Evolutionary conservation across 1,140 invertebrate species (phyloP), one percentile per base, ranked within the genome.

Genomic region (Drosophila rhopaloa): DNA sequence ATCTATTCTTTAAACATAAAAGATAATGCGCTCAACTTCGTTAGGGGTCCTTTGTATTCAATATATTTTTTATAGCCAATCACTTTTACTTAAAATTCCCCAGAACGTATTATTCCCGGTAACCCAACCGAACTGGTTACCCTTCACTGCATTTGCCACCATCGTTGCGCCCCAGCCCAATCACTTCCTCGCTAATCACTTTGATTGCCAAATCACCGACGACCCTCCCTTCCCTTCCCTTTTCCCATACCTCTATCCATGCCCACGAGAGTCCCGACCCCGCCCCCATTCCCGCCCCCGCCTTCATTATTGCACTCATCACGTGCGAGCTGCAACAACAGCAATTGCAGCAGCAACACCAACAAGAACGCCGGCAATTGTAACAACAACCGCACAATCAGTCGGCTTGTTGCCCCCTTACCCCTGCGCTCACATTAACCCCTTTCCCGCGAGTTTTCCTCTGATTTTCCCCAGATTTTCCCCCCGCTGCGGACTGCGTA

Each of bases 311-410:
- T 66, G 76, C 67, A 63, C 67, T 89, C 80, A 80, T 83, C 83
- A 83, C 84, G 83, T 83, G 83, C 82, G 48, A 56, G 48, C 24
- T 61, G 58, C 67, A 81, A 51, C 60, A 81, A 58, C 55, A 67
- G 5, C 61, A 54, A 47, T 72, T 59, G 27, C 55, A 63, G 51
- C 41, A 48, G 46, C 61, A 75, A 41, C 68, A 60, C 29, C 68
- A 66, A 71, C 65, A 84, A 84, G 81, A 85, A 74, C 54, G 75
- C 58, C 71, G 68, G 76, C 84, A 89, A 88, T 88, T 89, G 83
- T 81, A 83, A 55, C 80, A 89, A 74, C 80, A 88, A 89, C 84
- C 84, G 76, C 83, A 88, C 83, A 88, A 88, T 88, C 83, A 88
- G 79, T 63, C 60, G 54, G 47, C 27, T 40, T 11, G 27, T 29